Evolutionary conservation across 2,797 vertebrate genomes (phyloP), one percentile per base, ranked within the genome.

Genomic region (Myotis planiceps): DNA sequence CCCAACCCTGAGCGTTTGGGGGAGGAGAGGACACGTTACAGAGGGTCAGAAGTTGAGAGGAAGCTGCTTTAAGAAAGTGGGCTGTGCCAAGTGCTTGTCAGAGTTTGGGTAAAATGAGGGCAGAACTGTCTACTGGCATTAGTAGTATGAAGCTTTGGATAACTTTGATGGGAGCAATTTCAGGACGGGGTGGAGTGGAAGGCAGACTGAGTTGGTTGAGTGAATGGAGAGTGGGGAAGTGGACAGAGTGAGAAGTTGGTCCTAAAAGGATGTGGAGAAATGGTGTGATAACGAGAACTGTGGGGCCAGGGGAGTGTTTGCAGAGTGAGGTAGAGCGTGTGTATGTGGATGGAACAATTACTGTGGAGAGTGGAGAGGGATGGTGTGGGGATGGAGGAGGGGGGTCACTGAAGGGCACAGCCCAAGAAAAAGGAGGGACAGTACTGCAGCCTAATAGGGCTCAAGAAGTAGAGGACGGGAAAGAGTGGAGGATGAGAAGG

Each of bases 331-430:
- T 13, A 9, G 23, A 58, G 7, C 13, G 2, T 12, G 8, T 32
- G 23, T 4, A 0, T n/a, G 15, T 29, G 27, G n/a, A 51, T 45
- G 42, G 37, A 75, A 34, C 2, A 15, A 2, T 66, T 47, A 15
- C 37, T 29, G 12, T 18, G 25, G 45, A 16, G 5, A 5, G 42
- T 18, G 14, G 53, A 29, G 55, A 39, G 79, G 21, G 71, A 42
- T 2, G 37, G 39, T 51, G 47, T 4, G n/a, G 47, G 19, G 1
- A 1, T 2, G 5, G 9, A 58, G 0, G 4, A 19, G 37, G 15
- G 3, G 8, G 10, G 13, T 23, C 37, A 16, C 27, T 39, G 14
- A 63, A 29, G 55, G 8, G 15, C 66, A 37, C 23, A n/a, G 55
- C 39, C 55, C 21, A 16, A 23, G 13, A 19, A 15, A 49, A 32